Percentiles rank a stretch among this genome's conserved stretches.
Conservation (phyloP, 2,888 invertebrate species). For the Hoplodrina blanda region DNA sequence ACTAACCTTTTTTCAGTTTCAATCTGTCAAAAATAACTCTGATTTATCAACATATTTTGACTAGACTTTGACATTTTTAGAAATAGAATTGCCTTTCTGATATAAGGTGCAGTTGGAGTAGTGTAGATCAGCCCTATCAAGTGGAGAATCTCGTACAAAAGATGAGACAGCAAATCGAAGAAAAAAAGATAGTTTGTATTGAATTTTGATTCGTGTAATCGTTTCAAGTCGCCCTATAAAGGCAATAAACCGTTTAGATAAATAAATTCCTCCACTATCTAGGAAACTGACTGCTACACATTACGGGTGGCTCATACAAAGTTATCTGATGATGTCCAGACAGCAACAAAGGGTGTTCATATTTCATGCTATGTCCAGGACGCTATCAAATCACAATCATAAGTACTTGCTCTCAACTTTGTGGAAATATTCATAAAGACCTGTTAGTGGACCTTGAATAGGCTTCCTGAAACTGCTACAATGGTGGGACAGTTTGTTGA, state of each 20-base stretch:
- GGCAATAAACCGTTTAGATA: conserved; percentile 42
- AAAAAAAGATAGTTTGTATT: background rate
- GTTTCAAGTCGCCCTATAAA: conserved; percentile 1
- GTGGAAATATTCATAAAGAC: conserved; percentile 51
- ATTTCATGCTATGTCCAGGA: conserved; percentile 50
- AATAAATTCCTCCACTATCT: conserved; percentile 50
- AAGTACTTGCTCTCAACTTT: conserved; percentile 25
- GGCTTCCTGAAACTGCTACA: conserved; percentile 15
- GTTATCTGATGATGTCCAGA: conserved; percentile 57
- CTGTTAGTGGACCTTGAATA: conserved; percentile 22
- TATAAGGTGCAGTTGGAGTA: too few relatives aligned
- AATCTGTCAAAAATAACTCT: too few relatives aligned
- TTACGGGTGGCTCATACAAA: conserved; percentile 52
- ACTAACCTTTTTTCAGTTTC: too few relatives aligned
- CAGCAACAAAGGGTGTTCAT: conserved; percentile 56
- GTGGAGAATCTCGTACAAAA: background rate
- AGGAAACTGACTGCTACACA: conserved; percentile 34
- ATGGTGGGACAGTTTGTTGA: background rate
- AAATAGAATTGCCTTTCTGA: too few relatives aligned
- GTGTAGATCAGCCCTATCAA: too few relatives aligned
- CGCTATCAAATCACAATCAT: conserved; percentile 52
- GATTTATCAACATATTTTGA: too few relatives aligned
- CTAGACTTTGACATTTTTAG: too few relatives aligned
- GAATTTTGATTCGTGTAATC: background rate
- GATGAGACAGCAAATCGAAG: background rate